phyloP scores from a whole-genome alignment of 2,797 vertebrate genomes.

The Rallus crepitans region DNA sequence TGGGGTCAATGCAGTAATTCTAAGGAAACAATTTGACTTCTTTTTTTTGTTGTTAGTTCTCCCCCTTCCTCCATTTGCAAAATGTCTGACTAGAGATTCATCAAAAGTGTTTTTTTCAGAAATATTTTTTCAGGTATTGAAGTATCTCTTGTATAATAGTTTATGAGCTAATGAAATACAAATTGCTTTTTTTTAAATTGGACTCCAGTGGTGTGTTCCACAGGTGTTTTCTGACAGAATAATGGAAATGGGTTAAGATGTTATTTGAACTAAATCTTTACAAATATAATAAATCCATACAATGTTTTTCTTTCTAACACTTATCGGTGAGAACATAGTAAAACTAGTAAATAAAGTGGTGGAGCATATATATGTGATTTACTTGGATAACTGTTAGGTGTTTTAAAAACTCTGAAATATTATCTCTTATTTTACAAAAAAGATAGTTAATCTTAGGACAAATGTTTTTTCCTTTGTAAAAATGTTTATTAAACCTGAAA shows the following conservation, averaged over 20 bases:
- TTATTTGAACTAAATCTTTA: not conserved
- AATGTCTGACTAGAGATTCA: not conserved
- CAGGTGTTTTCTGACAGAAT: not conserved
- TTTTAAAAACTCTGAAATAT: not conserved
- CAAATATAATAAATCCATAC: not conserved
- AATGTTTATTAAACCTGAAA: not conserved
- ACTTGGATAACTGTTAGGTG: not conserved
- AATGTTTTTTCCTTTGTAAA: not conserved
- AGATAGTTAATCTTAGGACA: not conserved
- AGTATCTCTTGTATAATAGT: not conserved
- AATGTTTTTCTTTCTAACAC: not conserved
- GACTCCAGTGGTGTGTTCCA: not conserved
- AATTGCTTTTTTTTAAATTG: not conserved
- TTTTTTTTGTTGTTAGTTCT: not conserved
- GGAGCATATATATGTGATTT: not conserved
- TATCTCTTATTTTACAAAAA: not conserved
- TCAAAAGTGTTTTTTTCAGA: not conserved
- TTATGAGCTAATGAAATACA: not conserved
- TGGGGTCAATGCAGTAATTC: not conserved
- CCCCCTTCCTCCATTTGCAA: not conserved
- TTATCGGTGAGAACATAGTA: not conserved
- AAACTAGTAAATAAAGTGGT: not conserved
- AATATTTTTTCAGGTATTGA: not conserved
- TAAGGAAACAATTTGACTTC: not conserved
- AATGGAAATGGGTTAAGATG: not conserved